These are phyloP conservation scores for Eulithis prunata DNA, from an alignment of 2,888 invertebrate species.

Conservation along the genomic window DNA sequence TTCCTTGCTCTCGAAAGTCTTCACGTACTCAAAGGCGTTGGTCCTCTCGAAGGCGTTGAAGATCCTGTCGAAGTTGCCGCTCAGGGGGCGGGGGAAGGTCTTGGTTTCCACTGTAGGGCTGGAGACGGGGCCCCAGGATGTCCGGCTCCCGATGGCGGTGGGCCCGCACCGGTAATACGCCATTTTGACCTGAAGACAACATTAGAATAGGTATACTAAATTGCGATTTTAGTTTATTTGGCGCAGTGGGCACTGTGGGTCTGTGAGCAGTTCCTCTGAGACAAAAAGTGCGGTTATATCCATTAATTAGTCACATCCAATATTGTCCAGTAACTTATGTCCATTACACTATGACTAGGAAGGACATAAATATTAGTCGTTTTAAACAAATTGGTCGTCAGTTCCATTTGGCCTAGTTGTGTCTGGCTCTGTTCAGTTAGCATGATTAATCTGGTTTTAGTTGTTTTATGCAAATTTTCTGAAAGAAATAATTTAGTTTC, in stretches of 20 bases:
- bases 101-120: conserved; percentile 70
- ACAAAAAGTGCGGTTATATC: no score
- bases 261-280: no score
- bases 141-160: conserved; percentile 75
- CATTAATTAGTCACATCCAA: no score
- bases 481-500: no score
- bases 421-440: not conserved
- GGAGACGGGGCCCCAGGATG: conserved; percentile 84
- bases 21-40: conserved; percentile 72
- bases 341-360: conserved; percentile 2
- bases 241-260: no score
- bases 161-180: conserved; percentile 78
- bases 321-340: conserved; percentile 4
- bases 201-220: no score
- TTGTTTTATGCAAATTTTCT: no score
- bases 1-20: conserved; percentile 41
- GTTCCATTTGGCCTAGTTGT: not conserved
- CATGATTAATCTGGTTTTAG: not conserved
- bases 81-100: conserved; percentile 72
- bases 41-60: conserved; percentile 81
- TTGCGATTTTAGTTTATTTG: not conserved
- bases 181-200: conserved; percentile 59
- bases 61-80: conserved; percentile 79
- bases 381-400: conserved; percentile 1
- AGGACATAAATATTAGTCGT: not conserved